Conservation (phyloP, 2,797 vertebrate genomes). For the Ibycter americanus region DNA sequence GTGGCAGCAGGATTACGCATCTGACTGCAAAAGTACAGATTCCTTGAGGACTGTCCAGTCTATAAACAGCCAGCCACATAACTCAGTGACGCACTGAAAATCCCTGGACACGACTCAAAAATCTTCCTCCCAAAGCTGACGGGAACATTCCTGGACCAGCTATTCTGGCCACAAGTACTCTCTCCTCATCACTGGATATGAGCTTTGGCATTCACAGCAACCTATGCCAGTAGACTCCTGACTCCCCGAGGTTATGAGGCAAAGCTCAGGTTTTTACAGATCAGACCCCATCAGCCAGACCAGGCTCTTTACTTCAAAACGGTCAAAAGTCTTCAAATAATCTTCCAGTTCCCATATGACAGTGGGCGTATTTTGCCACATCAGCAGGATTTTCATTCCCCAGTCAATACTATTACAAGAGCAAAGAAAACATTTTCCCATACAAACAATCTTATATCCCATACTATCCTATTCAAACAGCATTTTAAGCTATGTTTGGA, state of each 20-base stretch:
- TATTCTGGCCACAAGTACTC: background rate
- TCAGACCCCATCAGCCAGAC: background rate
- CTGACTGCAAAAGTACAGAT: background rate
- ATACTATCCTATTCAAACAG: background rate
- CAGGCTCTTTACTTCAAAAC: background rate
- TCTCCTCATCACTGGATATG: background rate
- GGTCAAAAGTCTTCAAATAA: background rate
- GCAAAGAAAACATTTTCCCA: background rate
- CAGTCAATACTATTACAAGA: background rate
- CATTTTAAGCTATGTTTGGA: background rate
- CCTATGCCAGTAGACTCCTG: background rate
- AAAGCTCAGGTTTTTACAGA: conserved; percentile 13
- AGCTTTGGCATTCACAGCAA: background rate
- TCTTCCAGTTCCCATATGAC: background rate
- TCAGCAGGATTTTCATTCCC: background rate
- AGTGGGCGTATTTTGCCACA: background rate
- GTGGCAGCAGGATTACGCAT: background rate
- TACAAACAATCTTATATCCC: background rate
- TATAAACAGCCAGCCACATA: background rate
- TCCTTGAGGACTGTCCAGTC: background rate
- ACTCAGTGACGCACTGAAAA: background rate
- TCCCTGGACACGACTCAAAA: background rate
- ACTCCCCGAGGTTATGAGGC: background rate
- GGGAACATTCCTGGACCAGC: background rate
- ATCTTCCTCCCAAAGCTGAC: background rate